phyloP scores from a whole-genome alignment of 92 coral and sea anemone genomes.

The Metridium senile region DNA sequence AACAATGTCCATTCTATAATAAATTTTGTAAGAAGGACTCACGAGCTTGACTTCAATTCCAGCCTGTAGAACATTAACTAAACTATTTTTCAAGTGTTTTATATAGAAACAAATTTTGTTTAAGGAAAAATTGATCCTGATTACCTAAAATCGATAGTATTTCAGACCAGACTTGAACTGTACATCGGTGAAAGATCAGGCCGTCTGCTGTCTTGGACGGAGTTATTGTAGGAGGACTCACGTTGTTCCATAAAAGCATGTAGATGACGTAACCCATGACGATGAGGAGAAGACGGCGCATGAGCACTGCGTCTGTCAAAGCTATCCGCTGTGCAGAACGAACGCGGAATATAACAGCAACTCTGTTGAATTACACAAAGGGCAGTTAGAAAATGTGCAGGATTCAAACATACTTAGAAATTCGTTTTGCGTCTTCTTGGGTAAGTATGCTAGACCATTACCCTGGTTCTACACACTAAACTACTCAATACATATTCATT shows the following conservation, averaged over 20 bases:
- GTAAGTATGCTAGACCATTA: too few species aligned
- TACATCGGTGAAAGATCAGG: constrained; percentile 49
- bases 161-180: constrained; percentile 32
- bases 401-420: background rate
- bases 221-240: constrained; percentile 43
- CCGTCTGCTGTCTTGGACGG: constrained; percentile 33
- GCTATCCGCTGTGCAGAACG: constrained; percentile 86
- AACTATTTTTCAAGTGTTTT: too few species aligned
- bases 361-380: constrained; percentile 32
- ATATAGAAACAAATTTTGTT: too few species aligned
- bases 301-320: constrained; percentile 67
- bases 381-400: background rate
- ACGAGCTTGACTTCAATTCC: too few species aligned
- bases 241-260: constrained; percentile 75
- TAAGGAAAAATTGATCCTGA: too few species aligned
- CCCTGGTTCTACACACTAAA: too few species aligned
- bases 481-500: too few species aligned
- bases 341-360: constrained; percentile 84
- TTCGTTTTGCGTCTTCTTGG: too few species aligned
- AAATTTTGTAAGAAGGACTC: too few species aligned
- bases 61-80: too few species aligned
- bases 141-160: constrained; percentile 32
- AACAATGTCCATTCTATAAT: too few species aligned
- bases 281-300: constrained; percentile 62
- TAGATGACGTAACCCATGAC: constrained; percentile 56